Base-by-base conservation (phyloP, 2,888 invertebrate genomes). In the Eucera pruinosa region DNA sequence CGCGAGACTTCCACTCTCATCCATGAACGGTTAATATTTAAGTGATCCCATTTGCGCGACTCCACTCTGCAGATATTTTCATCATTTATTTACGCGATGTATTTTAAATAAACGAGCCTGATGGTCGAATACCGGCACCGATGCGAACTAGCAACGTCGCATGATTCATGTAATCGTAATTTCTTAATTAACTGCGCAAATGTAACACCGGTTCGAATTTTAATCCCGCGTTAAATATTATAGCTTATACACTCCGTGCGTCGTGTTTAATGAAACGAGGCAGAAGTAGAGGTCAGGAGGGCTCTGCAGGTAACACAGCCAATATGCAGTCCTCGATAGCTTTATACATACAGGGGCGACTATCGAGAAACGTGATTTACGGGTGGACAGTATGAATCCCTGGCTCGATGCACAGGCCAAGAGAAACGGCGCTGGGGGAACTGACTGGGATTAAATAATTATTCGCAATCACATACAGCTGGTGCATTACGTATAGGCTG, bases 381-480 rank as follows among this genome's bases (percentile, higher is more conserved):
- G 86, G 81, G 78, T 68, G 79, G 82, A 86, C 85, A 82, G 85
- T 86, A 86, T 82, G 87, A 88, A 87, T 88, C 86, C 80, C 81
- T 64, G 76, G 76, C 77, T 73, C 83, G 82, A 72, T 77, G 80
- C 80, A 57, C 54, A 73, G 45, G 43, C 27, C 61, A 47, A 64
- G 80, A 68, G 82, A 48, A 77, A 77, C 70, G 72, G 73, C 70
- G 60, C 25, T 45, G 45, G 54, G 62, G 48, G 48, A 45, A 70
- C 70, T 74, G 74, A 71, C 79, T 65, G 82, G 85, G 87, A 89
- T 90, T 89, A 89, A 90, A 89, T 89, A 89, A 89, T 90, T 90
- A 89, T 89, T 89, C 86, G 84, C 87, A 83, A 88, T 90, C 86
- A 85, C 83, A 81, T 84, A 80, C 88, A 90, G 87, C 88, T 83